A percentile compares a stretch with the other conserved stretches of the same genome.
Conservation (phyloP, 2,888 invertebrate species). For the Phyllotreta cruciferae region DNA sequence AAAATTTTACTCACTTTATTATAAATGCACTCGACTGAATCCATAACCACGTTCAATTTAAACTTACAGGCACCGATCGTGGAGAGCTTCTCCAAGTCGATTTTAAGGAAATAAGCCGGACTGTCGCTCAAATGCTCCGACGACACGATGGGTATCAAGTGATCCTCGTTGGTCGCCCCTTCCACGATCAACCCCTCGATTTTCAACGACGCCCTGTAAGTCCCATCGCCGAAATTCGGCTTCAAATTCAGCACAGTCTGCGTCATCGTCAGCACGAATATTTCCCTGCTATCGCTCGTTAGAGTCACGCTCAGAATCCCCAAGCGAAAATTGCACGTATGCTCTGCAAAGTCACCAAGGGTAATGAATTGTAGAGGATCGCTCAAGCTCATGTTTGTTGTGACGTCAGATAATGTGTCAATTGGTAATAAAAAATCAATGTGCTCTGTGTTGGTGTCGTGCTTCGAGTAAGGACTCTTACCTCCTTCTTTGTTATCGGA, state of each 20-base stretch:
- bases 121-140: slow-evolving; percentile 68
- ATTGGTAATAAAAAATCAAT: too few species aligned
- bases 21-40: slow-evolving; percentile 79
- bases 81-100: slow-evolving; percentile 78
- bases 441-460: slow-evolving; percentile 27
- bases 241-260: slow-evolving; percentile 64
- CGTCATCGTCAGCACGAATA: slow-evolving; percentile 74
- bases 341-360: slow-evolving; percentile 62
- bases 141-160: slow-evolving; percentile 73
- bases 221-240: slow-evolving; percentile 51
- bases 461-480: neutral
- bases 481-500: slow-evolving; percentile 41
- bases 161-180: slow-evolving; percentile 75
- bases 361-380: too few species aligned
- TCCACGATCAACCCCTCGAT: slow-evolving; percentile 80
- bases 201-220: slow-evolving; percentile 51
- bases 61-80: slow-evolving; percentile 68
- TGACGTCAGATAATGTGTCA: too few species aligned
- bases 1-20: slow-evolving; percentile 68
- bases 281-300: slow-evolving; percentile 72
- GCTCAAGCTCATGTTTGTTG: too few species aligned
- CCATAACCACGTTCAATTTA: slow-evolving; percentile 71
- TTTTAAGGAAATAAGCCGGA: slow-evolving; percentile 73
- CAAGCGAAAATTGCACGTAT: slow-evolving; percentile 77
- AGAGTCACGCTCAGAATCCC: slow-evolving; percentile 76